Conservation (phyloP, 2,888 invertebrate species). For the Charanyca ferruginea region DNA sequence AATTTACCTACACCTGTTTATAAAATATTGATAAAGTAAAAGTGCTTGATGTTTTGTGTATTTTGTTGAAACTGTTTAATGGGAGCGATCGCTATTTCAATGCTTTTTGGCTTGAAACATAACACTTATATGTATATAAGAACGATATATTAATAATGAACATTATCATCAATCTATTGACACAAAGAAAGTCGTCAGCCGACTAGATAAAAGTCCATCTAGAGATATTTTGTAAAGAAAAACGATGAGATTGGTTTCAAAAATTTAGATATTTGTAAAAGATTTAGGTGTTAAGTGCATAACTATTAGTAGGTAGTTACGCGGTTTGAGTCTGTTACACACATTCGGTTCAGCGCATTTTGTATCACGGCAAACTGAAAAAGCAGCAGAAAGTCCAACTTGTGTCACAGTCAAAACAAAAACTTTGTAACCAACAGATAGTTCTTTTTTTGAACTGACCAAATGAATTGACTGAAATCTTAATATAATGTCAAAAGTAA, state of each 20-base stretch:
- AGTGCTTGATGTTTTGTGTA: conserved; percentile 57
- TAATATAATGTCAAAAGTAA: background rate
- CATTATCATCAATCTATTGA: conserved; percentile 58
- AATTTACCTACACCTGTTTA: conserved; percentile 52
- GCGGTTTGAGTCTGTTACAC: conserved; percentile 64
- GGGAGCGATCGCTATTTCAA: conserved; percentile 66
- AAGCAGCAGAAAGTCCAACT: background rate
- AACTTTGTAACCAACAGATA: background rate
- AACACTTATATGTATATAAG: conserved; percentile 66
- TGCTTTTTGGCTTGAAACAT: conserved; percentile 74
- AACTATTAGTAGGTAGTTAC: conserved; percentile 72
- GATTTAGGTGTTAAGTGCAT: conserved; percentile 71
- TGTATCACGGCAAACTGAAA: background rate
- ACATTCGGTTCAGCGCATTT: conserved; percentile 24
- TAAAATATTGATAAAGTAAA: conserved; percentile 32
- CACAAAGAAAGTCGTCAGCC: conserved; percentile 52
- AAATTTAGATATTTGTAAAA: conserved; percentile 70
- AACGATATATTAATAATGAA: conserved; percentile 56
- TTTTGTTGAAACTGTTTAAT: conserved; percentile 61
- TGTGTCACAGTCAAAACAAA: background rate
- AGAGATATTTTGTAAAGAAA: conserved; percentile 66
- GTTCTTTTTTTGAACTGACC: background rate
- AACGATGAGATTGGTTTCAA: conserved; percentile 58
- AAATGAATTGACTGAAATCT: conserved; percentile 20
- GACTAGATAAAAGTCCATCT: conserved; percentile 65